Base-by-base conservation (phyloP, 1,140 invertebrate species). In the Megathymus violae region DNA sequence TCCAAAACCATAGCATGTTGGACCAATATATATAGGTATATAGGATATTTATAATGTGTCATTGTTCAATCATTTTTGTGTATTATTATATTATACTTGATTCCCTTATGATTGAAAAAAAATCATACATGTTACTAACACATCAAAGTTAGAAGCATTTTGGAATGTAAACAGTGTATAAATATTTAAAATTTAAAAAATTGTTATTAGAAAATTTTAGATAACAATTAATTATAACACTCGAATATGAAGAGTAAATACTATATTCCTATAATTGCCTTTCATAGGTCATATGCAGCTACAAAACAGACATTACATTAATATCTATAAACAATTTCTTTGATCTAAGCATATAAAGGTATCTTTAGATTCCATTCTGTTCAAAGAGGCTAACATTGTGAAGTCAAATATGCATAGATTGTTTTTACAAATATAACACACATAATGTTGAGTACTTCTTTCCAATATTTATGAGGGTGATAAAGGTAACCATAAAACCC, bases 161-260 rank as follows among this genome's bases (percentile, higher is more conserved):
- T 54, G 51, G 51, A 54, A 54, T 54, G 51, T 54, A 27, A 54
- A 54, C 17, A 41, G 38, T 25, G 19, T 54, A 7, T 54, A 41
- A 3, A 40, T 14, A 25, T 27, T 31, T 31, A 31, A 31, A 31
- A 7, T 31, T 31, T 31, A 31, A 31, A 3, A 31, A 31, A 31
- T 31, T 4, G 27, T 7, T 31, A 9, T 7, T 31, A 31, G 3
- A 31, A 31, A 31, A 9, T 31, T 31, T 31, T 1, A 1, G 27
- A 7, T 31, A 31, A 31, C 27, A 31, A 31, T 31, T 9, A 31
- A 31, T 31, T 31, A 1, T 7, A 31, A 31, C 27, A 7, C 27
- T 9, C 27, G 9, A 4, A 31, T 31, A 25, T 25, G 22, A 7
- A 31, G 3, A 31, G 3, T 31, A 4, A 4, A 31, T 4, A 31